Evolutionary conservation across 2,113 vertebrate genomes (phyloP), one percentile per base, ranked within the genome.

Genomic region (Murina feae): DNA sequence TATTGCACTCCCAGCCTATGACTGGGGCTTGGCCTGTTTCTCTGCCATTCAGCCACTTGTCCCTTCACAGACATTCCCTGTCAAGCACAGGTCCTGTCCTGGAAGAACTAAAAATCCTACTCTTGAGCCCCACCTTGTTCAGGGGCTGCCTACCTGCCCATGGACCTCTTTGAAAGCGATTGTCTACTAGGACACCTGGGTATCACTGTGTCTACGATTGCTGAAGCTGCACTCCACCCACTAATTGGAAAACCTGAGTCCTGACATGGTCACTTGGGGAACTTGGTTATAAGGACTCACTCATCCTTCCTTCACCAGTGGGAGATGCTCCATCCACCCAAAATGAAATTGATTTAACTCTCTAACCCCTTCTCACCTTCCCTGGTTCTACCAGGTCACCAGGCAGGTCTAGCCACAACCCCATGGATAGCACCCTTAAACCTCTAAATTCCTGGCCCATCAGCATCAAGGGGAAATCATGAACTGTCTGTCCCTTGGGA

Each of bases 121-220:
- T 20, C 28, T 65, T 39, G 37, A 75, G 49, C 35, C 23, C 12
- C 20, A 47, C 12, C 9, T 60, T 60, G 30, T 39, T n/a, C 58
- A 1, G 23, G 28, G 4, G 1, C 3, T 72, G 10, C 66, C 47
- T 68, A 23, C 30, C 60, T 60, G 16, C 25, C 69, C 5, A 16
- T 28, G 35, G 18, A 14, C 21, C 25, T 78, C 60, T 90, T 49
- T 30, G 23, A 87, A 76, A 42, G 35, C 7, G n/a, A 39, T 11
- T 25, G 25, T 3, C 32, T 39, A 14, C 21, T 39, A n/a, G 66
- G 30, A 23, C n/a, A 28, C 9, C 10, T 25, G 17, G 6, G 12
- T 49, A 18, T 18, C 8, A 0, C 55, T 25, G 0, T 2, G 0
- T 65, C n/a, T 47, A 20, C 30, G 63, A 68, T n/a, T 72, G 35